These are phyloP conservation scores for Podabrus alpinus DNA, from an alignment of 2,888 invertebrate genomes.

Conservation along the genomic window DNA sequence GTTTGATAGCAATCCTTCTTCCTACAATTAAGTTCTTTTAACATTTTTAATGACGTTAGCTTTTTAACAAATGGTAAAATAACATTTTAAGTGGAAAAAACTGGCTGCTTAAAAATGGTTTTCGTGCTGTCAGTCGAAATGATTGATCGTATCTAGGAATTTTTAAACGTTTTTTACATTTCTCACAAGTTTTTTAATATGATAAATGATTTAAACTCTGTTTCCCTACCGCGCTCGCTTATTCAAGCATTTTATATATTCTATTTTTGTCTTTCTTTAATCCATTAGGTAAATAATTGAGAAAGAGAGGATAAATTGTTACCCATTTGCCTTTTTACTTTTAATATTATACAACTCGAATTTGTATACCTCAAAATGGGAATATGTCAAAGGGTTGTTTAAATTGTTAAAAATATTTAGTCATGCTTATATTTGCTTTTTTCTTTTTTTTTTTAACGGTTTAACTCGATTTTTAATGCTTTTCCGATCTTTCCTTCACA, in stretches of 20 bases:
- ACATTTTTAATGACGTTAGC: constrained; percentile 16
- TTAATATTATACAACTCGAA: background rate
- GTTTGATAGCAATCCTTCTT: constrained; percentile 16
- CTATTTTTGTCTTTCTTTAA: constrained; percentile 2
- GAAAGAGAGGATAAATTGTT: constrained; percentile 5
- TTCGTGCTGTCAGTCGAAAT: constrained; percentile 27
- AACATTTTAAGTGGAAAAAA: constrained; percentile 27
- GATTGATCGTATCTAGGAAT: constrained; percentile 33
- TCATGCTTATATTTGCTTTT: constrained; percentile 6
- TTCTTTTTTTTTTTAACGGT: constrained; percentile 1
- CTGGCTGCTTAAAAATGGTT: constrained; percentile 16
- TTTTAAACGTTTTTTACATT: constrained; percentile 38
- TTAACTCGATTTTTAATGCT: constrained; percentile 9
- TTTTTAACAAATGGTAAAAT: constrained; percentile 27
- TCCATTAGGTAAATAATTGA: background rate
- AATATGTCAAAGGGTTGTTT: constrained; percentile 16
- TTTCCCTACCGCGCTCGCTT: constrained; percentile 8
- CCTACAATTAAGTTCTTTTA: constrained; percentile 22
- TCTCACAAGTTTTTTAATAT: constrained; percentile 37
- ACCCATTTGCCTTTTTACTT: background rate
- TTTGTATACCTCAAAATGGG: background rate
- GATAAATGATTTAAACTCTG: constrained; percentile 33
- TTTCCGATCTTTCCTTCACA: background rate
- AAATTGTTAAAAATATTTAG: constrained; percentile 16
- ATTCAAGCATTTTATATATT: constrained; percentile 8